Evolutionary conservation across 2,113 vertebrate species (phyloP), one percentile per base, ranked within the genome.

Genomic region (Scartelaos histophorus): DNA sequence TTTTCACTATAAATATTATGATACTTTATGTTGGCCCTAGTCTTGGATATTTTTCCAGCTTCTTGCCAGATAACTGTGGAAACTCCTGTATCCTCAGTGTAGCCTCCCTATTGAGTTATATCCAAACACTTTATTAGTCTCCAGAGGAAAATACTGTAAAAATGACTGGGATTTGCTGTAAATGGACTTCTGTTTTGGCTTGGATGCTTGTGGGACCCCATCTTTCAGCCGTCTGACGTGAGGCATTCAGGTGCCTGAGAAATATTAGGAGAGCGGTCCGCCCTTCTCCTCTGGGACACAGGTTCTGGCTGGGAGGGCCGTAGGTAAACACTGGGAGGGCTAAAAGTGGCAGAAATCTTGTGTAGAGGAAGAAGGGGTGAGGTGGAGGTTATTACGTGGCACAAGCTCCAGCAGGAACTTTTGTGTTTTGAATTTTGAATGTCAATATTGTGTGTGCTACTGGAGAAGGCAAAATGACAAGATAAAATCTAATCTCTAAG

Each of bases 361-460:
- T 29, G 68, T 35, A 49, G 19, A 65, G 73, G 38, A 12, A 60
- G 22, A 77, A 58, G 35, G 38, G 64, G 51, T 72, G 69, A 90
- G 80, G 69, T 73, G 65, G 13, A 15, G 70, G 87, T 79, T 89
- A 90, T 69, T 75, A 61, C 58, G 74, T 75, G 60, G 53, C 88
- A 83, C 90, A 54, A 91, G 93, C 93, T 78, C 69, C 75, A 87
- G 89, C 92, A 90, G 70, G 89, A 91, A 75, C 61, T 19, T 57
- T 67, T 79, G 53, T 66, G 57, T 82, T 80, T 82, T 74, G 15
- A 53, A 70, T 15, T 12, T 46, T 57, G 43, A 65, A 72, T 68
- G 46, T 43, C 51, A 76, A 67, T 62, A 35, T 62, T 62, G 38
- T n/a, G 25, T 38, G 17, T 24, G 65, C 65, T 7, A 58, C 15